A percentile compares a stretch with the other conserved stretches of the same genome.
These are phyloP conservation scores for Halictus quadricinctus DNA, from an alignment of 2,888 invertebrate species.

Conservation along the genomic window DNA sequence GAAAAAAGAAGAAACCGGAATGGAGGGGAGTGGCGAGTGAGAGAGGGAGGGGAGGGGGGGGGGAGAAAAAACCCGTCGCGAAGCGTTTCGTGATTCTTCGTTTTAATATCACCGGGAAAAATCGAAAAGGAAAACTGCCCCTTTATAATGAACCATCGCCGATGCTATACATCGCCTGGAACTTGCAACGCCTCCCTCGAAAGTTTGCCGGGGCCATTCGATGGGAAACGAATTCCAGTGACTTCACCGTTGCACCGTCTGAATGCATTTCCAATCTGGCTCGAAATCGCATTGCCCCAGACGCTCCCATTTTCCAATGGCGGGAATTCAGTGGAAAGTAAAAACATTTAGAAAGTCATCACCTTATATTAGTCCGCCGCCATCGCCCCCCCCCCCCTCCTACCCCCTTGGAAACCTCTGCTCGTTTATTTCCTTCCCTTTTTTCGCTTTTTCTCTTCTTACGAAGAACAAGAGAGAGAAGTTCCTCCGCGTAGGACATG, in stretches of 20 bases:
- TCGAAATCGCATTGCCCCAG: constrained; percentile 54
- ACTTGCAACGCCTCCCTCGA: constrained; percentile 48
- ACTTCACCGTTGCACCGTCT: constrained; percentile 40
- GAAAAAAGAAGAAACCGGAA: neutral
- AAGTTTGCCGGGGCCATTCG: constrained; percentile 44
- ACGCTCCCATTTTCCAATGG: constrained; percentile 54
- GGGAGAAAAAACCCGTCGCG: neutral
- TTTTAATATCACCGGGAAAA: constrained; percentile 45
- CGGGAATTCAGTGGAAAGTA: constrained; percentile 34
- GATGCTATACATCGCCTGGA: constrained; percentile 47
- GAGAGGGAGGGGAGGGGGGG: neutral
- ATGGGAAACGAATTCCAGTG: constrained; percentile 49
- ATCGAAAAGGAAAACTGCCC: constrained; percentile 30
- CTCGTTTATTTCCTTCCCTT: constrained; percentile 2
- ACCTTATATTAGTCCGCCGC: constrained; percentile 11
- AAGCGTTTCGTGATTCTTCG: constrained; percentile 8
- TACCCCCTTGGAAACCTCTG: neutral
- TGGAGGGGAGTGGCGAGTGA: neutral
- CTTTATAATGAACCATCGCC: constrained; percentile 46
- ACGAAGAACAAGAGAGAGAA: neutral
- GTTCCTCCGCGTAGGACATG: neutral
- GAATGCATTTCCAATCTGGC: constrained; percentile 57
- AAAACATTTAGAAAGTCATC: constrained; percentile 35
- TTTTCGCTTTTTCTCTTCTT: neutral
- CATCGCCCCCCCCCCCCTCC: neutral